A percentile compares a stretch with the other conserved stretches of the same genome.
Evolutionary conservation across 2,888 invertebrate genomes (phyloP).

Genomic region (Dolichopus griseipennis): DNA sequence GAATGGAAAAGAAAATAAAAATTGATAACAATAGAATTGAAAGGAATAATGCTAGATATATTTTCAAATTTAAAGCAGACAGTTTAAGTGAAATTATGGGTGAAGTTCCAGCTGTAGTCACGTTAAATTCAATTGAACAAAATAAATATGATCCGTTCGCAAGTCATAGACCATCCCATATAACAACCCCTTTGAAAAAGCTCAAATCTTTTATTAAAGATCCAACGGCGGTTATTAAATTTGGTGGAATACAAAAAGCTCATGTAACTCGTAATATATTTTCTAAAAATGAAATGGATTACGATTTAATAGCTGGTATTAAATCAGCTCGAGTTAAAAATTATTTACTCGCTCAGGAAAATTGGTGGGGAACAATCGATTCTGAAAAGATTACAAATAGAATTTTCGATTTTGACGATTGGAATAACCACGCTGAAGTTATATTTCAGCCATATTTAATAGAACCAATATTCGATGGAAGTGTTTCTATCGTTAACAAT

Average conservation of each 20-base stretch:
- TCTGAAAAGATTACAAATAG: conserved; percentile 64
- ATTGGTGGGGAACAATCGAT: conserved; percentile 90
- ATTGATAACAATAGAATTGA: conserved; percentile 73
- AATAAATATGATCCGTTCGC: conserved; percentile 49
- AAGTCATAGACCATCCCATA: conserved; percentile 29
- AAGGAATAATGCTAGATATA: conserved; percentile 69
- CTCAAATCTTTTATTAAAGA: conserved; percentile 37
- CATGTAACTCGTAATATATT: conserved; percentile 83
- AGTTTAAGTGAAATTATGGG: conserved; percentile 91
- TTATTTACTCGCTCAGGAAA: conserved; percentile 77
- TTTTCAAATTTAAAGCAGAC: conserved; percentile 79
- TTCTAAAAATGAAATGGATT: conserved; percentile 71
- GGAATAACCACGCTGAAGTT: conserved; percentile 96
- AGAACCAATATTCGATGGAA: conserved; percentile 65
- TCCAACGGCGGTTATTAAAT: conserved; percentile 76
- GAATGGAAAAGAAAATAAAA: conserved; percentile 93
- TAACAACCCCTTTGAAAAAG: conserved; percentile 25
- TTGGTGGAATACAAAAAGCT: conserved; percentile 92
- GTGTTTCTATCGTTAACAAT: conserved; percentile 58
- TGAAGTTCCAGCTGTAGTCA: conserved; percentile 69
- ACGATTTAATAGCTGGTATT: conserved; percentile 86
- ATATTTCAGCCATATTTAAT: conserved; percentile 80
- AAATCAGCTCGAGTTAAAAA: conserved; percentile 81
- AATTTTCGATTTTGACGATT: conserved; percentile 98
- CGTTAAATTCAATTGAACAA: conserved; percentile 65